Evolutionary conservation across 1,140 invertebrate species (phyloP).

Genomic region (Lycorma delicatula): DNA sequence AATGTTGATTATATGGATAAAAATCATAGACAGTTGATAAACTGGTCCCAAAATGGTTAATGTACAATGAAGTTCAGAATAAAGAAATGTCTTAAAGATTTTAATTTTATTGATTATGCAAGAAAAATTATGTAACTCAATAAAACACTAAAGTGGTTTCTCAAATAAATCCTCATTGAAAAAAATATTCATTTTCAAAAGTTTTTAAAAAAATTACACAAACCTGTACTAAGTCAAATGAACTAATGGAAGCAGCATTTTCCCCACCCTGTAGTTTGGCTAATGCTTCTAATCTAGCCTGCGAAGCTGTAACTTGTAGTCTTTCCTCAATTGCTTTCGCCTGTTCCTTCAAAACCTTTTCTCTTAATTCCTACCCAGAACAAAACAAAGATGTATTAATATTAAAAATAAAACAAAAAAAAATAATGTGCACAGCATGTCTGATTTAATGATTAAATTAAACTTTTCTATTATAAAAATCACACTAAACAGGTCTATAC

Average conservation of each 20-base stretch:
- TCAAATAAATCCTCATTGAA: background rate
- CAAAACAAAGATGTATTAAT: no score
- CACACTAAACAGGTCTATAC: no score
- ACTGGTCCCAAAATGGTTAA: no score
- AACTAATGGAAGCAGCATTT: background rate
- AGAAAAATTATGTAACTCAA: background rate
- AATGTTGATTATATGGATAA: no score
- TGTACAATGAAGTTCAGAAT: no score
- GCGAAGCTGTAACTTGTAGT: background rate
- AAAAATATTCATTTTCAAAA: background rate
- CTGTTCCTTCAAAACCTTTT: slow-evolving; percentile 2
- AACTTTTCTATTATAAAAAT: no score
- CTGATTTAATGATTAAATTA: no score
- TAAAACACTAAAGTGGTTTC: background rate
- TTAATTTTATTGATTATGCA: background rate
- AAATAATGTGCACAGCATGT: no score
- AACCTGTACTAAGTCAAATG: slow-evolving; percentile 4
- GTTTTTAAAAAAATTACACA: background rate
- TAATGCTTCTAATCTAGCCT: background rate
- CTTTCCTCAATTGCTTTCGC: background rate
- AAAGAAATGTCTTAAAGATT: background rate
- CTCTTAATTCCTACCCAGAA: background rate
- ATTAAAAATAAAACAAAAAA: no score
- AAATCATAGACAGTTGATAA: no score
- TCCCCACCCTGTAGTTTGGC: slow-evolving; percentile 2